phyloP scores from a whole-genome alignment of 1,140 invertebrate genomes.

The Aphelenchoides besseyi region DNA sequence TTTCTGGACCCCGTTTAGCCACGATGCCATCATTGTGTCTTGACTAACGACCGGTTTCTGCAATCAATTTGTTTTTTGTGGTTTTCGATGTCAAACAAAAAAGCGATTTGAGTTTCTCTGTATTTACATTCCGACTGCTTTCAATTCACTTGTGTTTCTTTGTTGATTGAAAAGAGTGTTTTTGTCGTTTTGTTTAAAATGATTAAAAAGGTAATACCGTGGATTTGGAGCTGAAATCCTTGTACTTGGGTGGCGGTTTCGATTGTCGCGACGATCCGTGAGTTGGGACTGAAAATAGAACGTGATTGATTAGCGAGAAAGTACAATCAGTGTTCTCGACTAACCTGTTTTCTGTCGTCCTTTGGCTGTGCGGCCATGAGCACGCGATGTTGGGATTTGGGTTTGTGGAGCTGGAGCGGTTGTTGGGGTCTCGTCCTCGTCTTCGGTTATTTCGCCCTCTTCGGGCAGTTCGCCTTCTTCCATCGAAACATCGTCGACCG shows the following conservation, averaged over 20 bases:
- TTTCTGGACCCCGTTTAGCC: constrained; percentile 31
- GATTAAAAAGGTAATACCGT: constrained; percentile 29
- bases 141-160: neutral
- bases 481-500: constrained; percentile 5
- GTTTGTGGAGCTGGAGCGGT: neutral
- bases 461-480: constrained; percentile 59
- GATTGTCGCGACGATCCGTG: neutral
- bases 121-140: neutral
- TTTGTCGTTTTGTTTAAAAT: constrained; percentile 14
- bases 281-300: constrained; percentile 8
- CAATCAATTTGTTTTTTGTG: constrained; percentile 7
- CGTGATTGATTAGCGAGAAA: neutral
- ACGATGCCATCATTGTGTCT: constrained; percentile 28
- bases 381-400: neutral
- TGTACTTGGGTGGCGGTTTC: constrained; percentile 28
- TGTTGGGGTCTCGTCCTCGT: constrained; percentile 48
- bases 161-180: constrained; percentile 4
- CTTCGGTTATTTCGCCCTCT: constrained; percentile 59
- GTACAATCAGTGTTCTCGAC: too few species aligned
- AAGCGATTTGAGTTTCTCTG: constrained; percentile 26
- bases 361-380: neutral
- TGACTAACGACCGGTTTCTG: constrained; percentile 17
- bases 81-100: neutral
- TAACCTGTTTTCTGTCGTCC: neutral
- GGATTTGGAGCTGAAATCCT: constrained; percentile 35